Base-by-base conservation (phyloP, 2,888 invertebrate species). In the Periphyllus acericola region DNA sequence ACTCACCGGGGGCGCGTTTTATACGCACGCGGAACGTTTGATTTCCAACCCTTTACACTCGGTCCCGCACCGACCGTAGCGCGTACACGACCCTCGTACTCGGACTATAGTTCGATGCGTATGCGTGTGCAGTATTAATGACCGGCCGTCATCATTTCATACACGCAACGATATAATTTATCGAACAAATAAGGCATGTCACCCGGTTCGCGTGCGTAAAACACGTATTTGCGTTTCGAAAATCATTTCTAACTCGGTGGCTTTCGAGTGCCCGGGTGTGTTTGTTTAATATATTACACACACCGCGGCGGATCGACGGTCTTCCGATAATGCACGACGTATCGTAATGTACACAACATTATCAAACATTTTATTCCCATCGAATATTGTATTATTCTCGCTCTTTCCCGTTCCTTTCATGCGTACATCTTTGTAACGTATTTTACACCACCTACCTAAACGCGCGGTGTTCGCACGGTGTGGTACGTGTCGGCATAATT, bases 171-270 rank as follows among this genome's bases (percentile, higher is more conserved):
- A 82, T 82, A 75, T 75, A 40, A 83, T 83, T 83, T 75, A 83
- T 83, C 75, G 75, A 75, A 83, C 83, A 75, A 83, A 83, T 83
- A 75, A 83, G 60, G 60, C 74, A 74, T 36, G 74, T 83, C 74
- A 9, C 52, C 34, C 55, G 32, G n/a, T 76, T 34, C 46, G 21
- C 74, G 36, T 25, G 29, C 52, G 32, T 82, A 82, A 71, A 52
- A 71, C 52, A 32, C 71, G 78, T 78, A 78, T 72, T 72, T 52
- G 82, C 83, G 29, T 66, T 82, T 40, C 29, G 60, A 83, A 83
- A 83, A 75, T 83, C 83, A 8, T 75, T 75, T 72, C 21, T 6
- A 8, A 60, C 36, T 55, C n/a, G 83, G n/a, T 36, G 71, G 17
- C 55, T 21, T 8, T 46, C 11, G 46, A 46, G 46, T 14, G 46